Evolutionary conservation across 2,797 vertebrate species (phyloP).

Genomic region (Gymnoscopelus braueri): DNA sequence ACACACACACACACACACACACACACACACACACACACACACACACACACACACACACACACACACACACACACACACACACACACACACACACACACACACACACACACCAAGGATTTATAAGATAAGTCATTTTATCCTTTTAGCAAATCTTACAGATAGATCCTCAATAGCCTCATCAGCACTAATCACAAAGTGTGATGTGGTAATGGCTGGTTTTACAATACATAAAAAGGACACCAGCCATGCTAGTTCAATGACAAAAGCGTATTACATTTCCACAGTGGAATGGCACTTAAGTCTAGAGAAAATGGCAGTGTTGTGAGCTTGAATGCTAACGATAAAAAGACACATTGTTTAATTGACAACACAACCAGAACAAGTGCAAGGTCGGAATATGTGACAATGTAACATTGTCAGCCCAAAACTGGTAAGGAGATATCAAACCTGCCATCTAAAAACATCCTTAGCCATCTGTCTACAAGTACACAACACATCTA

Average conservation of each 20-base stretch:
- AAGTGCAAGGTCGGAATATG: too few species aligned
- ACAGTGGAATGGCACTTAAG: slow-evolving; percentile 19
- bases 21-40: neutral
- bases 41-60: neutral
- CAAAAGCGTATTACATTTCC: slow-evolving; percentile 32
- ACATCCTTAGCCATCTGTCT: too few species aligned
- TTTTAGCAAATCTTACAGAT: slow-evolving; percentile 12
- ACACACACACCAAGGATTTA: neutral
- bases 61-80: neutral
- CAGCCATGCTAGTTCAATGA: slow-evolving; percentile 23
- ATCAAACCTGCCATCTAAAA: too few species aligned
- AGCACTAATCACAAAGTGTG: slow-evolving; percentile 17
- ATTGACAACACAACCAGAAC: too few species aligned
- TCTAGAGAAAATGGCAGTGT: slow-evolving; percentile 14
- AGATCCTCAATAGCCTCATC: slow-evolving; percentile 39
- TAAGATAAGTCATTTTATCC: too few species aligned
- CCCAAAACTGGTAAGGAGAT: too few species aligned
- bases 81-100: neutral
- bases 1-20: slow-evolving; percentile 1
- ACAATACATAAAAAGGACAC: slow-evolving; percentile 20
- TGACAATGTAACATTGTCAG: too few species aligned
- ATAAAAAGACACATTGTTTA: slow-evolving; percentile 2
- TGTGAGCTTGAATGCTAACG: slow-evolving; percentile 14
- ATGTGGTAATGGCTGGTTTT: slow-evolving; percentile 28
- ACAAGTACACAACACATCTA: too few species aligned